Evolutionary conservation across 2,888 invertebrate genomes (phyloP), one percentile per base, ranked within the genome.

Genomic region (Cosmorhoe ocellata): DNA sequence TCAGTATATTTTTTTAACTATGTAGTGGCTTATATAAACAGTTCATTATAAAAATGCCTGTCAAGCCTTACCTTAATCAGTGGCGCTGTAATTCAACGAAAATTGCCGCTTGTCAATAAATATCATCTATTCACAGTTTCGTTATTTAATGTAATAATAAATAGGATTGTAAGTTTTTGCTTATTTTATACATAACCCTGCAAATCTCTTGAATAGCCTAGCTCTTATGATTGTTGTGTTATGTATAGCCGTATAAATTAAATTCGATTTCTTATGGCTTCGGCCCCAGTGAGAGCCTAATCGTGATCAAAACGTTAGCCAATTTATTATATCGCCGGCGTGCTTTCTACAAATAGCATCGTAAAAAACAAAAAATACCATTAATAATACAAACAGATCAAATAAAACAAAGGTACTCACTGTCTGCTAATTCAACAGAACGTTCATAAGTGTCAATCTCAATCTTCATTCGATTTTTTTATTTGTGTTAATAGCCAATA

Each of bases 231-330:
- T 40, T 11, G 10, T 36, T 44, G 4, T 38, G 39, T 40, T 48
- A 24, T 8, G 9, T 36, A 18, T 52, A 61, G 67, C 69, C 74
- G 71, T 76, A 69, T 64, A 72, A 79, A 81, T 79, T 76, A 77
- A 76, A 75, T 64, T 67, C 58, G 45, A 67, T 78, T 77, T 74
- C 73, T 76, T 78, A 79, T 72, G 70, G 4, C 18, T 3, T 2
- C 2, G 18, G 68, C 67, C 56, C 61, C 61, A 56, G 59, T 63
- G 58, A 52, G 59, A 65, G 65, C 62, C 60, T 65, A 68, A 74
- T 84, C 81, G 79, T 82, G 81, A 81, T 78, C 71, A 52, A 52
- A 75, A 65, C 66, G 71, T 70, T 68, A 69, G 69, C 70, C 68
- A 70, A 75, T 74, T 74, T 76, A 75, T 74, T 74, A 73, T 74